Evolutionary conservation across 2,888 invertebrate species (phyloP).

Genomic region (Buathra laborator): DNA sequence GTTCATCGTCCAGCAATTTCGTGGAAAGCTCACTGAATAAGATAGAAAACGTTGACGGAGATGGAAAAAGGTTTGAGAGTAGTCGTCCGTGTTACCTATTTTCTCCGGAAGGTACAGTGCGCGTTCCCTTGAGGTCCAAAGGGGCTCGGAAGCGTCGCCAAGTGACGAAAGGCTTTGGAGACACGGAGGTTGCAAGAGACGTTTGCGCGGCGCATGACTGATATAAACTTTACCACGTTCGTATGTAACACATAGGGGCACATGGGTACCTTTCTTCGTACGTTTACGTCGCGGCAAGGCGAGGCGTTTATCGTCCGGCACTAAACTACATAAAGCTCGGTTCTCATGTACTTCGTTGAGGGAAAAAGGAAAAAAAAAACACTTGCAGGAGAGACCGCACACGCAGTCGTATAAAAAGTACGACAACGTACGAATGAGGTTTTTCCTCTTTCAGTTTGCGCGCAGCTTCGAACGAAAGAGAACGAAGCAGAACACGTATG

Average conservation of each 20-base stretch:
- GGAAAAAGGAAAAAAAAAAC: constrained; percentile 26
- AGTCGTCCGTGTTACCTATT: constrained; percentile 37
- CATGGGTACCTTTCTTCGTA: constrained; percentile 26
- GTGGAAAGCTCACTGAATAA: constrained; percentile 47
- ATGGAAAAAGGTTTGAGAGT: constrained; percentile 26
- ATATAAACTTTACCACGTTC: constrained; percentile 2
- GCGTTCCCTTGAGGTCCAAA: constrained; percentile 23
- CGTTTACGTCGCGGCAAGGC: constrained; percentile 38
- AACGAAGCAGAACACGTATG: not conserved
- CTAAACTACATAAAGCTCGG: constrained; percentile 57
- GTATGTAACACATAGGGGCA: constrained; percentile 2
- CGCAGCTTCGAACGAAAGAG: not conserved
- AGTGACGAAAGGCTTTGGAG: constrained; percentile 37
- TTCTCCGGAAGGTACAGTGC: constrained; percentile 33
- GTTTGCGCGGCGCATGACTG: not conserved
- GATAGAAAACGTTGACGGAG: constrained; percentile 39
- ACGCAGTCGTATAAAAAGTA: constrained; percentile 30
- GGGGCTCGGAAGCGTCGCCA: constrained; percentile 27
- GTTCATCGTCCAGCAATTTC: constrained; percentile 39
- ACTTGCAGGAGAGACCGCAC: constrained; percentile 10
- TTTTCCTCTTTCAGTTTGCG: constrained; percentile 15
- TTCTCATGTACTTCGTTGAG: constrained; percentile 22
- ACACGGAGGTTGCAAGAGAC: constrained; percentile 25
- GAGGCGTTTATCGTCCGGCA: constrained; percentile 54
- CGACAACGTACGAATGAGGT: constrained; percentile 15